Evolutionary conservation across 2,888 invertebrate species (phyloP).

Genomic region (Acleris sparsana): DNA sequence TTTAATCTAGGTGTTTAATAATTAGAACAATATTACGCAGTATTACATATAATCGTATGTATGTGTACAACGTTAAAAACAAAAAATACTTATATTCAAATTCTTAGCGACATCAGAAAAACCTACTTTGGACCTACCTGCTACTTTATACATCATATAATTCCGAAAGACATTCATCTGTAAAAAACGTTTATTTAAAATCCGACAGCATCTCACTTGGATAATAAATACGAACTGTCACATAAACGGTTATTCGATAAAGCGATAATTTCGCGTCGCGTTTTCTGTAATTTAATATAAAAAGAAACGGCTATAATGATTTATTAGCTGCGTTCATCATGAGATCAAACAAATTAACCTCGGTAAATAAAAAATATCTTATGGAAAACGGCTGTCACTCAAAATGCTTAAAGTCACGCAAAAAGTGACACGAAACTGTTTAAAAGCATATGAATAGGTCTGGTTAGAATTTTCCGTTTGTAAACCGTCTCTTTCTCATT

Average conservation of each 20-base stretch:
- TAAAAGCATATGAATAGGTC: background rate
- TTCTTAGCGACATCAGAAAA: too few relatives aligned
- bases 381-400: slow-evolving; percentile 49
- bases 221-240: slow-evolving; percentile 29
- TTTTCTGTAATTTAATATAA: slow-evolving; percentile 29
- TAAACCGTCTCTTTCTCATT: background rate
- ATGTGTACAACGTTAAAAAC: too few relatives aligned
- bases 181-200: background rate
- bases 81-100: too few relatives aligned
- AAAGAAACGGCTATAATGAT: slow-evolving; percentile 34
- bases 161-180: background rate
- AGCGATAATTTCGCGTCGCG: slow-evolving; percentile 27
- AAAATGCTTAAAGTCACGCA: slow-evolving; percentile 41
- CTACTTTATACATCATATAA: too few relatives aligned
- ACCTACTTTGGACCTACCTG: too few relatives aligned
- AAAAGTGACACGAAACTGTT: slow-evolving; percentile 51
- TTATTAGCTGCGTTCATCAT: slow-evolving; percentile 33
- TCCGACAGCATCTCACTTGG: slow-evolving; percentile 14
- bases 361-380: slow-evolving; percentile 48
- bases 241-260: slow-evolving; percentile 33
- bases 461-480: too few relatives aligned
- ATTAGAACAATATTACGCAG: too few relatives aligned
- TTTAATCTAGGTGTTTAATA: too few relatives aligned
- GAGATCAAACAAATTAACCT: slow-evolving; percentile 50
- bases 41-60: too few relatives aligned